Percentiles rank a stretch among this genome's conserved stretches.
Evolutionary conservation across 1,140 invertebrate species (phyloP).

Genomic region (Drosophila ficusphila): DNA sequence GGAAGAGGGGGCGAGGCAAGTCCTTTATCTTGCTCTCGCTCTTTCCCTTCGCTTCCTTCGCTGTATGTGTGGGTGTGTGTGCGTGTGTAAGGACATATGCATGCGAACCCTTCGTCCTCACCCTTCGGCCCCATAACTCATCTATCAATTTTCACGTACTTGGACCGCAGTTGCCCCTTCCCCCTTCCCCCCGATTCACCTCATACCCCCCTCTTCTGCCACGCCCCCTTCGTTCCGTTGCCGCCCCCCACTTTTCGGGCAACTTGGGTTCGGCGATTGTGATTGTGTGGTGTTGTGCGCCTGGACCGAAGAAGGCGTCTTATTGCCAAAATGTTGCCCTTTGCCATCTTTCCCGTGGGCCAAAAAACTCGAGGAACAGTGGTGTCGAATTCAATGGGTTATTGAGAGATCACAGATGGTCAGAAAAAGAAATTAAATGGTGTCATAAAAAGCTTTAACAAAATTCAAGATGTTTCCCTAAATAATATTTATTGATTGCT

Average conservation of each 20-base stretch:
- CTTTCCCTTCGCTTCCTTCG: not conserved
- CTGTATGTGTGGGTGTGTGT: slow-evolving; percentile 51
- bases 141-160: slow-evolving; percentile 84
- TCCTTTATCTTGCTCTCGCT: slow-evolving; percentile 30
- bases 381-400: not conserved
- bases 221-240: not conserved
- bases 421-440: not conserved
- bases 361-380: slow-evolving; percentile 44
- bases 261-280: slow-evolving; percentile 18
- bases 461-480: not conserved
- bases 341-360: slow-evolving; percentile 42
- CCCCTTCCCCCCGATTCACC: not conserved
- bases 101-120: slow-evolving; percentile 60
- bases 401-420: not conserved
- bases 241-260: not conserved
- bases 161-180: slow-evolving; percentile 62
- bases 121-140: slow-evolving; percentile 72
- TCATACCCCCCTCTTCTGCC: slow-evolving; percentile 1
- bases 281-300: slow-evolving; percentile 39
- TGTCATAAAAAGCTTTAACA: not conserved
- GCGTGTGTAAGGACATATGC: slow-evolving; percentile 70
- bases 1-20: not conserved
- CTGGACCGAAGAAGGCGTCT: slow-evolving; percentile 69
- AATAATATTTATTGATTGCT: no score
- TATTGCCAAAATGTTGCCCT: slow-evolving; percentile 80